Percentiles rank a stretch among this genome's conserved stretches.
These are phyloP conservation scores for Girardinus metallicus DNA, from an alignment of 2,797 vertebrate genomes.

Conservation along the genomic window DNA sequence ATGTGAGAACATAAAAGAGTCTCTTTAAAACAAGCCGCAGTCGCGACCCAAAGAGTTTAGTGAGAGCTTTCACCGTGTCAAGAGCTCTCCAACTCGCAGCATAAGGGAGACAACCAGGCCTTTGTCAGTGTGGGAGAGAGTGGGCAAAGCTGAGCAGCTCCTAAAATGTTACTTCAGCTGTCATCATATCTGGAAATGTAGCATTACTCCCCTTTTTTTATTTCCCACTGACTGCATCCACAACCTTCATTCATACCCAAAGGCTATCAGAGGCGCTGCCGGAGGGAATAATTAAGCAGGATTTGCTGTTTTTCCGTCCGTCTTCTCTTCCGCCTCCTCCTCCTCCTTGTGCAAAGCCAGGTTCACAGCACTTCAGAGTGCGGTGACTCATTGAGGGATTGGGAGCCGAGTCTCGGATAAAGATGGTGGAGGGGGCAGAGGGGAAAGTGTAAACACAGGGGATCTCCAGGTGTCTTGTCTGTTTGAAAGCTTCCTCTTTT, in stretches of 20 bases:
- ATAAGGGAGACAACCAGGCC: conserved; percentile 57
- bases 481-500: conserved; percentile 53
- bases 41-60: conserved; percentile 47
- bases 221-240: conserved; percentile 57
- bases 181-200: conserved; percentile 56
- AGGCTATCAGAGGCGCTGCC: conserved; percentile 34
- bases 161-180: conserved; percentile 63
- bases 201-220: conserved; percentile 35
- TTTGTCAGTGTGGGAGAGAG: conserved; percentile 58
- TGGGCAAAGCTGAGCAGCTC: conserved; percentile 49
- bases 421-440: conserved; percentile 51
- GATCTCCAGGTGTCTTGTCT: conserved; percentile 53
- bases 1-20: conserved; percentile 54
- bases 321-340: conserved; percentile 22
- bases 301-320: conserved; percentile 52
- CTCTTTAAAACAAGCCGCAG: conserved; percentile 56
- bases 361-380: conserved; percentile 48
- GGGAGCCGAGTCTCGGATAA: conserved; percentile 61
- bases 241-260: conserved; percentile 42
- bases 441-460: conserved; percentile 65
- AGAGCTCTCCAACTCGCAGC: conserved; percentile 52
- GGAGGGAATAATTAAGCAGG: conserved; percentile 63
- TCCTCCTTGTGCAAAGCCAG: conserved; percentile 30
- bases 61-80: conserved; percentile 30
- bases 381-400: conserved; percentile 62